Conservation (phyloP, 2,888 invertebrate species). For the Alsophila aescularia region DNA sequence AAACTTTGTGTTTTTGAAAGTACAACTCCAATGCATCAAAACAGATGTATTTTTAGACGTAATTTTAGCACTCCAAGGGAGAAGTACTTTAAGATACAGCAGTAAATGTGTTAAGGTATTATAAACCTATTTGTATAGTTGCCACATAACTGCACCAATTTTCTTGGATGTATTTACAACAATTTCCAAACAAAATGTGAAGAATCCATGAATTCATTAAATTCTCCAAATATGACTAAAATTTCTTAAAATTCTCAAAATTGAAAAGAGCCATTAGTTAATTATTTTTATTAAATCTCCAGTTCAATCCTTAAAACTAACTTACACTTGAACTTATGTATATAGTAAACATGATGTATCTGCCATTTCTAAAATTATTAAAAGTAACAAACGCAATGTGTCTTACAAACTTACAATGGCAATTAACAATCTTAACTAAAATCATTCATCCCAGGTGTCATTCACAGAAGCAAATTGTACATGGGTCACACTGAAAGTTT, state of each 20-base stretch:
- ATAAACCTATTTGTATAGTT: conserved; percentile 11
- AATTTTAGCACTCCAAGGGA: too few relatives aligned
- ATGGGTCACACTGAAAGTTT: too few relatives aligned
- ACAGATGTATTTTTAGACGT: too few relatives aligned
- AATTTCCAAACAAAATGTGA: too few relatives aligned
- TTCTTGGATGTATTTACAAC: background rate
- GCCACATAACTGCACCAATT: conserved; percentile 6
- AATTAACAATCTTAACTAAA: background rate
- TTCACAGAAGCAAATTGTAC: background rate
- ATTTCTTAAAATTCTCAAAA: background rate
- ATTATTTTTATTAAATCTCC: conserved; percentile 43
- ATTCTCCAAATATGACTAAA: background rate
- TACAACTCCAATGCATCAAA: too few relatives aligned
- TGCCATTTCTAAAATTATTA: conserved; percentile 25
- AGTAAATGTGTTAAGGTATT: too few relatives aligned
- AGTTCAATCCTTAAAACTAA: conserved; percentile 56
- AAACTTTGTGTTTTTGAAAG: too few relatives aligned
- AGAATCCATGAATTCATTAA: background rate
- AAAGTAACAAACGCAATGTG: background rate
- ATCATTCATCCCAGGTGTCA: conserved; percentile 1
- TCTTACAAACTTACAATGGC: background rate
- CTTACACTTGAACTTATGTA: conserved; percentile 49
- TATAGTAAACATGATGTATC: conserved; percentile 50
- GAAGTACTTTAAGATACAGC: too few relatives aligned
- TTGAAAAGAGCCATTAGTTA: conserved; percentile 7